phyloP scores from a whole-genome alignment of 2,113 vertebrate species.

The Argyrosomus japonicus region DNA sequence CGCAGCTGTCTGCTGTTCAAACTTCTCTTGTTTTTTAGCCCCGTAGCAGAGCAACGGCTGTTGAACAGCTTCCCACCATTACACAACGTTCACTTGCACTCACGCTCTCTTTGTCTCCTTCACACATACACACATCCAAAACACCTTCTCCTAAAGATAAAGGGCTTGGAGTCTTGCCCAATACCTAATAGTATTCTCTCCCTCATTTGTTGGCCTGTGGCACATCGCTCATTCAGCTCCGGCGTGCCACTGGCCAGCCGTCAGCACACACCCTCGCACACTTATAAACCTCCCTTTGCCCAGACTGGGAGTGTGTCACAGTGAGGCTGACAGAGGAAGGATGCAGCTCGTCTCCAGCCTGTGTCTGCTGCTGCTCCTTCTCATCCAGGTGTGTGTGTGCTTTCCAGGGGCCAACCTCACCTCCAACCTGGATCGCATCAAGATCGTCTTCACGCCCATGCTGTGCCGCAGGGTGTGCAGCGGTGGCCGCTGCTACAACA shows the following conservation, averaged over 20 bases:
- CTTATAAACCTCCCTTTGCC: slow-evolving; percentile 80
- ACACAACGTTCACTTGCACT: slow-evolving; percentile 74
- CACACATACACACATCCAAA: slow-evolving; percentile 73
- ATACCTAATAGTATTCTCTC: slow-evolving; percentile 71
- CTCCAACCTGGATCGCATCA: slow-evolving; percentile 83
- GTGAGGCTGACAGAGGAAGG: slow-evolving; percentile 65
- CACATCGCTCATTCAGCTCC: slow-evolving; percentile 71
- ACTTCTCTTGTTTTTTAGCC: slow-evolving; percentile 68
- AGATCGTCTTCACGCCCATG: slow-evolving; percentile 87
- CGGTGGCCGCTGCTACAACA: slow-evolving; percentile 83
- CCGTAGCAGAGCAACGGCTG: slow-evolving; percentile 73
- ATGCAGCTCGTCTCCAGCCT: slow-evolving; percentile 77
- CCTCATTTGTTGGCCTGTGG: slow-evolving; percentile 71
- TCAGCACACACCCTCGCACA: slow-evolving; percentile 76
- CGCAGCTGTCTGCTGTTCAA: slow-evolving; percentile 69
- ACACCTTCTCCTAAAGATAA: slow-evolving; percentile 82
- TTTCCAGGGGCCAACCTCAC: slow-evolving; percentile 85
- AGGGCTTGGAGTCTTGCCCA: slow-evolving; percentile 72
- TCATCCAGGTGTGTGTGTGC: slow-evolving; percentile 72
- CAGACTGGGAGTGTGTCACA: slow-evolving; percentile 73
- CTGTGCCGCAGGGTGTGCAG: slow-evolving; percentile 82
- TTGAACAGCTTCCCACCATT: slow-evolving; percentile 82
- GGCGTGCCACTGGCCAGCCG: slow-evolving; percentile 74
- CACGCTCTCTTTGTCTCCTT: slow-evolving; percentile 72
- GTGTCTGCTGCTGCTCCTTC: slow-evolving; percentile 69